phyloP scores from a whole-genome alignment of 1,140 invertebrate species.

The silkworm (Bombyx mori) region ASM3026992v2 NC_085124.1:6147001-6147500 shows the following conservation, averaged over 20 bases:
- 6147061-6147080: no score
- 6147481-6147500: no score
- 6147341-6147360: conserved; percentile 36
- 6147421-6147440: no score
- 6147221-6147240: conserved; percentile 61
- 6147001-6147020: no score
- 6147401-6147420: no score
- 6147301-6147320: conserved; percentile 43
- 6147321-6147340: conserved; percentile 46
- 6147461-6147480: no score
- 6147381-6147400: no score
- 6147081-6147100: no score
- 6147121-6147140: not conserved
- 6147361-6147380: not conserved
- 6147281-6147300: conserved; percentile 43
- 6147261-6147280: conserved; percentile 50
- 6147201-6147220: conserved; percentile 50
- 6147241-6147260: conserved; percentile 62
- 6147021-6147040: no score
- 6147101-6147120: not conserved
- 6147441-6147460: no score
- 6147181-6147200: conserved; percentile 20
- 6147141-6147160: not conserved
- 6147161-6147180: not conserved
- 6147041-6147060: no score